Percentiles rank a stretch among this genome's conserved stretches.
These are phyloP conservation scores for Brachionus plicatilis DNA, from an alignment of 1,140 invertebrate genomes.

Conservation along the genomic window DNA sequence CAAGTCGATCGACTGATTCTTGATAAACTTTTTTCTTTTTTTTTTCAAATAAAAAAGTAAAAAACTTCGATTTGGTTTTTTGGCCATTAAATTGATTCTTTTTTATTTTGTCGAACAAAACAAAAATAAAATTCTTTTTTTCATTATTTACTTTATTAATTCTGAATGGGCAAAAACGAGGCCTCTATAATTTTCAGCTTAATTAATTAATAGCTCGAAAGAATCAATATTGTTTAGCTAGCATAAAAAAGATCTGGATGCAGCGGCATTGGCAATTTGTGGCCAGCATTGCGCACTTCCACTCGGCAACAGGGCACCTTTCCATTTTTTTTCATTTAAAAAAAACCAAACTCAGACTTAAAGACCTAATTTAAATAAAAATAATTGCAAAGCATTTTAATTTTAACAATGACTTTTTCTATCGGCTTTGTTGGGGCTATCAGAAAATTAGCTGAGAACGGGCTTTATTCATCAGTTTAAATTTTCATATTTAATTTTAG, in stretches of 20 bases:
- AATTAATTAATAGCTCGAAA: not conserved
- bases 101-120: not conserved
- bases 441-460: constrained; percentile 7
- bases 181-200: not conserved
- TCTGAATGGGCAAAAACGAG: not conserved
- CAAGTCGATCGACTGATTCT: constrained; percentile 21
- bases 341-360: not conserved
- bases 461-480: not conserved
- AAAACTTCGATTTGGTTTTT: not conserved
- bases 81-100: constrained; percentile 26
- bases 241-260: not conserved
- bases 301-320: not conserved
- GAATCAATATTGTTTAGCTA: not conserved
- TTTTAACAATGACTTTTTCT: constrained; percentile 4
- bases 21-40: not conserved
- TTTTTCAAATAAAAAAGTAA: not conserved
- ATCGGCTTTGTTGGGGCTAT: not conserved
- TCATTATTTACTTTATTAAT: not conserved
- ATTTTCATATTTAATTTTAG: constrained; percentile 13
- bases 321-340: not conserved
- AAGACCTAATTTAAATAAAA: constrained; percentile 20
- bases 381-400: not conserved
- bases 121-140: not conserved
- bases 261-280: not conserved
- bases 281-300: not conserved